phyloP scores from a whole-genome alignment of 2,113 vertebrate species.

The Rafetus swinhoei region DNA sequence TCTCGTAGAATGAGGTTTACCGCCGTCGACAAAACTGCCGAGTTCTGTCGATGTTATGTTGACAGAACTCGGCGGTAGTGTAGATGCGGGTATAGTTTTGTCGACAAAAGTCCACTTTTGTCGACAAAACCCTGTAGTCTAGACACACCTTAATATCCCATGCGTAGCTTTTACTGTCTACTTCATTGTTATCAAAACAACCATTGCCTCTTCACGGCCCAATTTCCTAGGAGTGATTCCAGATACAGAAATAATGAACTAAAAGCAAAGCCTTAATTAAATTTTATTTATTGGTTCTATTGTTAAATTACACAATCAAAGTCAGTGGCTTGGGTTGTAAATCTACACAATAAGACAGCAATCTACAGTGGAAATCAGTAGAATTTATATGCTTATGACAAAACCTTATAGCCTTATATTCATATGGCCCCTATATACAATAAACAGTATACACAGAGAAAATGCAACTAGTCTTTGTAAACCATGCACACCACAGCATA shows the following conservation, averaged over 20 bases:
- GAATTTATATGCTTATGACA: constrained; percentile 74
- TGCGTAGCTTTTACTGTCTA: not conserved
- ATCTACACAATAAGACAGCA: constrained; percentile 78
- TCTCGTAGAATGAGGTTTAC: no score
- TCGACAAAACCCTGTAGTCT: no score
- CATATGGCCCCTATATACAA: constrained; percentile 80
- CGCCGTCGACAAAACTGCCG: no score
- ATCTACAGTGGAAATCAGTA: constrained; percentile 75
- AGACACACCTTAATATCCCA: not conserved
- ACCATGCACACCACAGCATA: constrained; percentile 83
- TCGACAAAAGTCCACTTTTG: no score
- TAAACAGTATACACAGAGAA: constrained; percentile 79
- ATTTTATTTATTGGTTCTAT: constrained; percentile 82
- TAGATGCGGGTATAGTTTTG: no score
- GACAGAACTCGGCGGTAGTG: no score
- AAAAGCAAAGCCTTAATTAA: constrained; percentile 72
- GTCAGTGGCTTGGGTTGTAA: constrained; percentile 75
- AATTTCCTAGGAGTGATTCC: rapidly evolving
- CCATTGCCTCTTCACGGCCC: rapidly evolving
- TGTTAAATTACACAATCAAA: constrained; percentile 83
- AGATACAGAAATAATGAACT: constrained; percentile 50
- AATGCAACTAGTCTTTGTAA: constrained; percentile 77
- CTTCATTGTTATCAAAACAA: not conserved
- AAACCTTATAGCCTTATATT: constrained; percentile 76
- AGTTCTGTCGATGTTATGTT: no score